Evolutionary conservation across 2,797 vertebrate genomes (phyloP).

Genomic region (Avahi laniger): DNA sequence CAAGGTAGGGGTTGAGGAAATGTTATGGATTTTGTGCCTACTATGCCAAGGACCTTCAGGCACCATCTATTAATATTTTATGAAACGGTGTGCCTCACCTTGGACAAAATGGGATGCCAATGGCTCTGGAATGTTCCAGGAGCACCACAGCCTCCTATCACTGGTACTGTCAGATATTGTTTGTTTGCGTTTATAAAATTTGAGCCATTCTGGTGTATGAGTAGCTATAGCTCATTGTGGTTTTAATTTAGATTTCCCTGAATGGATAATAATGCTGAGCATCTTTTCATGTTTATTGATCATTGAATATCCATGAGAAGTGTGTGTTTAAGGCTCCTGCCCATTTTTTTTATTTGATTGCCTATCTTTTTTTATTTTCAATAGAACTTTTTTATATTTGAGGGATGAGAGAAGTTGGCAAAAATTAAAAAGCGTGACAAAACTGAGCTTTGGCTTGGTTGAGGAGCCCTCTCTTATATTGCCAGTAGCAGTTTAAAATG

Average conservation of each 20-base stretch:
- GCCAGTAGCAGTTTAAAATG: not conserved
- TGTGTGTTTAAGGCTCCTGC: not conserved
- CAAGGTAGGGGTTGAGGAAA: not conserved
- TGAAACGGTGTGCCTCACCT: not conserved
- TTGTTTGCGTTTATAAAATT: too few relatives aligned
- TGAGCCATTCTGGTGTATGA: too few relatives aligned
- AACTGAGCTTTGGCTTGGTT: not conserved
- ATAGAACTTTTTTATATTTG: not conserved
- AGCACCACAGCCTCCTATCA: not conserved
- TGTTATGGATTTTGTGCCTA: not conserved
- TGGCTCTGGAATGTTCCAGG: not conserved
- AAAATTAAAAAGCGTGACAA: not conserved
- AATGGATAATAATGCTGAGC: too few relatives aligned
- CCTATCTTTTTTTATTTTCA: not conserved
- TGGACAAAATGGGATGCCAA: not conserved
- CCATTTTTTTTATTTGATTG: not conserved
- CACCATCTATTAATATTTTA: not conserved
- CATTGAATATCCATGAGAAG: not conserved
- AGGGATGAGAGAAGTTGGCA: not conserved
- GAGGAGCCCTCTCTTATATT: not conserved
- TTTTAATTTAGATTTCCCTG: too few relatives aligned
- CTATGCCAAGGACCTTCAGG: not conserved
- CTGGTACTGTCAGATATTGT: not conserved
- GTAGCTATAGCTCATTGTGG: too few relatives aligned
- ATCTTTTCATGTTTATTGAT: too few relatives aligned